phyloP scores from a whole-genome alignment of 2,797 vertebrate genomes.

The Hyperoplus lanceolatus region DNA sequence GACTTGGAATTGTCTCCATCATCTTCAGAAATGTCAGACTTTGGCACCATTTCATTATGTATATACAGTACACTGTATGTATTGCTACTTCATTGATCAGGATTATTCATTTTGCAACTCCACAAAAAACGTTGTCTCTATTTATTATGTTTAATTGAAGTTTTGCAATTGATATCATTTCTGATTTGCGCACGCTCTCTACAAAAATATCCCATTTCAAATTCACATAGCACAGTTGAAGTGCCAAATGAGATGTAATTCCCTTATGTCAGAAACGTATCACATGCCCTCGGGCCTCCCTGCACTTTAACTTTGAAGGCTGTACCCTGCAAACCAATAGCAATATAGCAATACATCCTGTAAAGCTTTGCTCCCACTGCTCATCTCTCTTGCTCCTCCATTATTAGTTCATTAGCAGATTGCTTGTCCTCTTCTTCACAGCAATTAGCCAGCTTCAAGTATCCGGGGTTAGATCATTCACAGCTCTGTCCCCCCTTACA shows the following conservation, averaged over 20 bases:
- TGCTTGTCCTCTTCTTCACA: constrained; percentile 70
- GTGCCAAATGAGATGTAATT: constrained; percentile 17
- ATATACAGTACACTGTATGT: constrained; percentile 10
- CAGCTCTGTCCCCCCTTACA: constrained; percentile 61
- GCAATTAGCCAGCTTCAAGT: constrained; percentile 73
- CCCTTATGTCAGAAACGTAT: constrained; percentile 13
- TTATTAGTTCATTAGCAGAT: constrained; percentile 78
- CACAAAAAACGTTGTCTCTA: constrained; percentile 25
- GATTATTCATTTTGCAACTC: constrained; percentile 38
- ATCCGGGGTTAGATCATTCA: constrained; percentile 72
- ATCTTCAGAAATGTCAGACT: constrained; percentile 39
- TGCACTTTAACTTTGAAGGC: constrained; percentile 38
- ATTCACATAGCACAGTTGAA: not conserved
- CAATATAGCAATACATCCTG: constrained; percentile 42
- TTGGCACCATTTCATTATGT: constrained; percentile 32
- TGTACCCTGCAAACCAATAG: constrained; percentile 11
- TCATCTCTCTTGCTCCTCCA: constrained; percentile 57
- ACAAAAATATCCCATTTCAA: constrained; percentile 22
- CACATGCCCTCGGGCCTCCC: constrained; percentile 11
- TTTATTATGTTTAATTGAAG: constrained; percentile 26
- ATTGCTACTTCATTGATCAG: constrained; percentile 43
- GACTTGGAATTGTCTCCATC: constrained; percentile 8
- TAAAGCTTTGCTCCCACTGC: constrained; percentile 45
- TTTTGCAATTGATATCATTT: constrained; percentile 30
- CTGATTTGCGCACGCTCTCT: not conserved